A percentile compares a stretch with the other conserved stretches of the same genome.
Conservation (phyloP, 23 tunicate genomes). For the Halocynthia roretzi region DNA sequence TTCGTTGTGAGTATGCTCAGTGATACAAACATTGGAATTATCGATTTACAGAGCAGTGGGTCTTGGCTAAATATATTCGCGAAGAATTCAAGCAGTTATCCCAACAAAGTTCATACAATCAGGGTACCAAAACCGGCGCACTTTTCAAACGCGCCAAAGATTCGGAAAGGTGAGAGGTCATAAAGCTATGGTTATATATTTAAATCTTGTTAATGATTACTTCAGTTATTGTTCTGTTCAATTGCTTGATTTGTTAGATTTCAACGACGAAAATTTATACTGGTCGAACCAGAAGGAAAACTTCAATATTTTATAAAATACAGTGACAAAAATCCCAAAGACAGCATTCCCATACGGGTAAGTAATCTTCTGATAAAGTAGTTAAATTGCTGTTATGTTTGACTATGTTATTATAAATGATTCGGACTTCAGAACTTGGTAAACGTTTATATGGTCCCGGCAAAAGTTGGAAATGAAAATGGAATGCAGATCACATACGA, state of each 20-base stretch:
- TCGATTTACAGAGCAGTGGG: conserved; percentile 57
- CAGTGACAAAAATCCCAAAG: conserved; percentile 75
- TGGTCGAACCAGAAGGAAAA: conserved; percentile 57
- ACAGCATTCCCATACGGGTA: conserved; percentile 44
- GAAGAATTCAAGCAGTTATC: conserved; percentile 64
- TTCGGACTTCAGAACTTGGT: conserved; percentile 36
- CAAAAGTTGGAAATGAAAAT: conserved; percentile 66
- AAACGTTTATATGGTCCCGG: conserved; percentile 66
- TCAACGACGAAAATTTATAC: conserved; percentile 61
- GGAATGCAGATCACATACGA: conserved; percentile 93
- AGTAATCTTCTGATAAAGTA: background rate
- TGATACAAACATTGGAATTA: background rate
- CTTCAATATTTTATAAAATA: conserved; percentile 69
- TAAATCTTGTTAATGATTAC: background rate
- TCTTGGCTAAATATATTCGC: conserved; percentile 60
- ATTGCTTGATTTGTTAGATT: conserved; percentile 24
- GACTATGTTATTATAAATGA: too few relatives aligned
- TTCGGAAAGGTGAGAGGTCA: conserved; percentile 33
- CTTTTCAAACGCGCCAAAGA: conserved; percentile 74
- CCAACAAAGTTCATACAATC: conserved; percentile 56
- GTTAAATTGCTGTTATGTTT: too few relatives aligned
- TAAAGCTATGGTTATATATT: background rate
- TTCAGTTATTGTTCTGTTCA: background rate
- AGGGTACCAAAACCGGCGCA: conserved; percentile 74
- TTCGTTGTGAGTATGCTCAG: background rate